Conservation (phyloP, 2,888 invertebrate genomes). For the Parthenolecanium corni region DNA sequence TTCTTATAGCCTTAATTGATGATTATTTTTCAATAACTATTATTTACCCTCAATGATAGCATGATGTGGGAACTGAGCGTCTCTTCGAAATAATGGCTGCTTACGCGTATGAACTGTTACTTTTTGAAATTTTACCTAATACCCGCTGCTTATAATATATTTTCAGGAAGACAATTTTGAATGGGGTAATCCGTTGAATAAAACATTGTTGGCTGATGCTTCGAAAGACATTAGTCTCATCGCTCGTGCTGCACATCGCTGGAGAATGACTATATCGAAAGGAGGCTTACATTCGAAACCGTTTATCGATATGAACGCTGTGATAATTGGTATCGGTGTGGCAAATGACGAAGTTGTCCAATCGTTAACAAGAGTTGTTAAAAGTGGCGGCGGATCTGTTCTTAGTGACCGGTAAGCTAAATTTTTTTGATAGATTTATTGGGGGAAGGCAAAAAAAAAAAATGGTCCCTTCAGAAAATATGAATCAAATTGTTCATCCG, state of each 20-base stretch:
- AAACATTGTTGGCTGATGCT: constrained; percentile 41
- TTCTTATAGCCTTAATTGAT: too few relatives aligned
- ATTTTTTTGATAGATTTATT: too few relatives aligned
- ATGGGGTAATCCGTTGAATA: constrained; percentile 61
- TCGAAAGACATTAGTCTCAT: constrained; percentile 39
- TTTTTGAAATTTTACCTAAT: too few relatives aligned
- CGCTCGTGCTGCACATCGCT: constrained; percentile 49
- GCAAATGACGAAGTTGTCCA: constrained; percentile 40
- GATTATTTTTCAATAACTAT: too few relatives aligned
- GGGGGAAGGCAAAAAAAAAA: too few relatives aligned
- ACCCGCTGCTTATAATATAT: too few relatives aligned
- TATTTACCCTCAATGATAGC: too few relatives aligned
- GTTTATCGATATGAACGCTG: constrained; percentile 45
- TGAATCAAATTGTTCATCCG: too few relatives aligned
- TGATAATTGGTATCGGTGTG: constrained; percentile 50
- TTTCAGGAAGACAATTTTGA: constrained; percentile 68
- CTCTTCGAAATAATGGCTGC: too few relatives aligned
- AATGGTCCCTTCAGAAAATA: too few relatives aligned
- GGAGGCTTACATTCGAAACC: constrained; percentile 38
- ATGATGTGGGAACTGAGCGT: too few relatives aligned
- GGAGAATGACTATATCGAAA: constrained; percentile 49
- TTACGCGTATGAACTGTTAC: too few relatives aligned
- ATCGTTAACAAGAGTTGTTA: constrained; percentile 56
- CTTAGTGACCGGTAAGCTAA: constrained; percentile 37
- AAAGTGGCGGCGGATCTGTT: constrained; percentile 64